Evolutionary conservation across 2,888 invertebrate species (phyloP), one percentile per base, ranked within the genome.

Genomic region (Stenodema calcarata): DNA sequence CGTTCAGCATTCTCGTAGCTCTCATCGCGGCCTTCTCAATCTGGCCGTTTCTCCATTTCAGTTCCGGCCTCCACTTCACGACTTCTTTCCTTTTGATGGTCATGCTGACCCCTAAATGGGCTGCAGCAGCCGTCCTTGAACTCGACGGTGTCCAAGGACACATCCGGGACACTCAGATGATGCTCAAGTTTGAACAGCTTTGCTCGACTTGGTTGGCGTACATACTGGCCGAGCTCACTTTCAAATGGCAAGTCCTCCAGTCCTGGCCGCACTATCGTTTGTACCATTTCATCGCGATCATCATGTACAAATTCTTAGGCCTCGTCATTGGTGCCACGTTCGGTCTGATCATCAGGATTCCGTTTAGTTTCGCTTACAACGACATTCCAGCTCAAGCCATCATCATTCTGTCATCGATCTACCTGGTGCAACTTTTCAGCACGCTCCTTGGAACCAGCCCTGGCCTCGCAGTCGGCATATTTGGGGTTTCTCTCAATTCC

Each of bases 71-170:
- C 1, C 11, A 30, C 30, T 82, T 82, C 62, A 41, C 41, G 1
- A 70, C 35, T n/a, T 41, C 82, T 1, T 54, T 82, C n/a, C 42
- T 69, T 18, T 23, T 82, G 18, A 62, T 69, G 82, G n/a, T 35
- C 9, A 82, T 69, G 11, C 11, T 82, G 35, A 41, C 69, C 18
- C 82, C 82, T 11, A 62, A 69, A 82, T 69, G 69, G 82, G 82
- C 70, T 11, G 42, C 30, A 7, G 7, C 11, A 16, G 23, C 62
- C 11, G 70, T 82, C 23, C 62, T 47, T 3, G 82, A 82, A 18
- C 70, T 82, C 12, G 42, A 82, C n/a, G 62, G 62, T n/a, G 82
- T 82, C 16, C 82, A 82, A 82, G 82, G 82, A 3, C 82, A 62
- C 14, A 70, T 62, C 35, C 82, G 82, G 11, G 69, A 82, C 62